A percentile compares a stretch with the other conserved stretches of the same genome.
Conservation (phyloP, 2,113 vertebrate species). For the Fukomys damarensis region DNA sequence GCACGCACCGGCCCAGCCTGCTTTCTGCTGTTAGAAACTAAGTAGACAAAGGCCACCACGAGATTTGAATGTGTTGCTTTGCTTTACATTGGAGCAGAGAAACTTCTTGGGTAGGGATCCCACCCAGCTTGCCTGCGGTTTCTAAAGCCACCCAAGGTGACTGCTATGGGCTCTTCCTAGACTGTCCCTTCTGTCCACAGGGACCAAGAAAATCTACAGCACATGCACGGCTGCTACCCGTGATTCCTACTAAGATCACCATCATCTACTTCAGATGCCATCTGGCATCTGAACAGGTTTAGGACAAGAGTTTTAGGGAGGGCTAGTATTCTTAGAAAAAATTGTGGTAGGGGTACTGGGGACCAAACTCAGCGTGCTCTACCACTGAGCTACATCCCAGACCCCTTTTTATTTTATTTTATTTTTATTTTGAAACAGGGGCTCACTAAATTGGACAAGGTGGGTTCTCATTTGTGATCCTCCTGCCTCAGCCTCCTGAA, state of each 20-base stretch:
- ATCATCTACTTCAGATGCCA: not conserved
- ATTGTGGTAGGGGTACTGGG: no score
- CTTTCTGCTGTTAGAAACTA: not conserved
- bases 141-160: not conserved
- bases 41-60: not conserved
- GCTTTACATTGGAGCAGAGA: constrained; percentile 24
- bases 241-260: not conserved
- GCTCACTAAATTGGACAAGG: no score
- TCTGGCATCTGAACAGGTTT: not conserved
- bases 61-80: not conserved
- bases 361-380: no score
- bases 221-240: not conserved
- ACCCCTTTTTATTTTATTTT: no score
- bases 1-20: no score
- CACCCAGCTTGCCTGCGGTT: not conserved
- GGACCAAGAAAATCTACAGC: not conserved
- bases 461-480: no score
- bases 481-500: not conserved
- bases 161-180: not conserved
- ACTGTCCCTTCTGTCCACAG: not conserved
- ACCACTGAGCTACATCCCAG: no score
- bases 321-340: constrained; percentile 1
- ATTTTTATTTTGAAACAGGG: no score
- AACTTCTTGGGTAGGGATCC: not conserved
- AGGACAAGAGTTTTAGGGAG: not conserved